Conservation (phyloP, 2,797 vertebrate genomes). For the Bucorvus abyssinicus region DNA sequence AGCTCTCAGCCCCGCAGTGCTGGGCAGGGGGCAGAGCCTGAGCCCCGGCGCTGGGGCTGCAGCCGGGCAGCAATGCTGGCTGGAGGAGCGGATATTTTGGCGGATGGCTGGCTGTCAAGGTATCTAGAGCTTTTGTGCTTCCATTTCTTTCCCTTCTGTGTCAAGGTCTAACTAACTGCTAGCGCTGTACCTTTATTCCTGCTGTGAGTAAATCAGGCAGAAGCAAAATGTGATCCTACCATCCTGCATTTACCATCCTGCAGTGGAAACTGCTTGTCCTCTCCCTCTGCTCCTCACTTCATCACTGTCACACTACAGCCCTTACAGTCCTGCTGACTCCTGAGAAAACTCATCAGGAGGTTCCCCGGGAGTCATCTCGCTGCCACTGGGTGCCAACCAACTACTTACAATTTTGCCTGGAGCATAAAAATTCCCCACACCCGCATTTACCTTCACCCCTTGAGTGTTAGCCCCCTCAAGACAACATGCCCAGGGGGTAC, state of each 20-base stretch:
- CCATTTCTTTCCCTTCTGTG: not conserved
- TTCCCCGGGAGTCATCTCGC: not conserved
- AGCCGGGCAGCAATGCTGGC: not conserved
- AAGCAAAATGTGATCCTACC: conserved; percentile 16
- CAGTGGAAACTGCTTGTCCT: not conserved
- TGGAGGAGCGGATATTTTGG: not conserved
- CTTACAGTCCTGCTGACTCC: not conserved
- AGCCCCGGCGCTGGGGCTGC: not conserved
- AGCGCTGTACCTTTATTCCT: not conserved
- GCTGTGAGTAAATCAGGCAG: conserved; percentile 28
- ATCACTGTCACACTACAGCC: not conserved
- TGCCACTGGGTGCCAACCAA: not conserved
- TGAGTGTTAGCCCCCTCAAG: not conserved
- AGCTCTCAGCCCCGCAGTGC: not conserved
- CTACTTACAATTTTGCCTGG: not conserved
- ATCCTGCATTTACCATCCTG: not conserved
- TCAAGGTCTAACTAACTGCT: conserved; percentile 23
- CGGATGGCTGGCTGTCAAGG: not conserved
- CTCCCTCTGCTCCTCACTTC: not conserved
- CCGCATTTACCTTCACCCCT: not conserved
- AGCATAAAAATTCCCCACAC: not conserved
- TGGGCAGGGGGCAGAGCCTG: not conserved
- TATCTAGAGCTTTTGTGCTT: not conserved
- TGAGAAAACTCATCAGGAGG: not conserved
- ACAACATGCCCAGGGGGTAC: not conserved